Evolutionary conservation across 2,888 invertebrate genomes (phyloP), one percentile per base, ranked within the genome.

Genomic region (Volucella zonaria): DNA sequence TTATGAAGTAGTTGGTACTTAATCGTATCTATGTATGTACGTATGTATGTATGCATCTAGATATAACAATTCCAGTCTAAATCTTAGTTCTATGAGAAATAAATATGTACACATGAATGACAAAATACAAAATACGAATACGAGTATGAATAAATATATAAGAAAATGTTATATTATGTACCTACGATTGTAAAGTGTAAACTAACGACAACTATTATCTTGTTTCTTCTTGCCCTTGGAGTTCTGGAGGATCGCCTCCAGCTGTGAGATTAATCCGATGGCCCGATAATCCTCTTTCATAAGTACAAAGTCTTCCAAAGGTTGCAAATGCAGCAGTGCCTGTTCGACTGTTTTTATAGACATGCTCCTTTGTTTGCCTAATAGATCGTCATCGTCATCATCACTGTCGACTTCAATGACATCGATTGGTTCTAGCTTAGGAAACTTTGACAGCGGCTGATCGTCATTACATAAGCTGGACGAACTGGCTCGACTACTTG

Each of bases 261-360:
- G 73, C 74, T 91, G 91, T 1, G 91, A 90, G 23, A 91, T 88
- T 68, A 91, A 73, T 0, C 91, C 91, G 73, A 91, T 91, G 38
- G 91, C 91, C 10, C 91, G 89, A 70, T 90, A 91, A 52, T 91
- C 90, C 70, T 91, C 91, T 76, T 90, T 90, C 76, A 90, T 88
- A 6, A 91, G 88, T 11, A 89, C 91, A 86, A 91, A 91, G 15
- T 91, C 91, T 70, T 91, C 91, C 43, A 91, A 64, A 0, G 91
- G 91, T 56, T 90, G 91, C 0, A 91, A 83, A 64, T 91, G 90
- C 47, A 89, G 89, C 58, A 91, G 70, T 0, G 91, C 91, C 61
- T 91, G 90, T 0, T 81, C 71, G 8, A 77, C 51, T 6, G 61
- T 64, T 12, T 42, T 68, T 12, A 79, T 59, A 2, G 59, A 12